These are phyloP conservation scores for Philopedon plagiatum DNA, from an alignment of 2,888 invertebrate species.

Conservation along the genomic window DNA sequence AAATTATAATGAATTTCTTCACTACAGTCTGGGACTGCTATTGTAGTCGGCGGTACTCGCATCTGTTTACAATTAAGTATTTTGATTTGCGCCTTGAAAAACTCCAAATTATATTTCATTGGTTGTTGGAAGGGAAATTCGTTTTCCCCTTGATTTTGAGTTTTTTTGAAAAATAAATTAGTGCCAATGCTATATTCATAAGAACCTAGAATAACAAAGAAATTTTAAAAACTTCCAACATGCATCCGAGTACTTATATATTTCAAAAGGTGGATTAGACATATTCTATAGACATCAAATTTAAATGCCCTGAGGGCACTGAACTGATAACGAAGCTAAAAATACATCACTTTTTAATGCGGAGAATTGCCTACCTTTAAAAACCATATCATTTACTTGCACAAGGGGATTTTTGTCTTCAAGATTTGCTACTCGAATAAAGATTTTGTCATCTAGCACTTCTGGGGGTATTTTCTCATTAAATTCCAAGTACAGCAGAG, in stretches of 20 bases:
- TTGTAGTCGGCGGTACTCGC: constrained; percentile 69
- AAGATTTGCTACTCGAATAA: constrained; percentile 63
- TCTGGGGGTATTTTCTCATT: constrained; percentile 61
- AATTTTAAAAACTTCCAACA: not conserved
- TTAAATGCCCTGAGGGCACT: too few species aligned
- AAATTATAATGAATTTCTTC: constrained; percentile 60
- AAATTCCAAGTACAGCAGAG: constrained; percentile 62
- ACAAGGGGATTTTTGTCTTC: constrained; percentile 61
- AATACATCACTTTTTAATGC: too few species aligned
- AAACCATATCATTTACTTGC: constrained; percentile 64
- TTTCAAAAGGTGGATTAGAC: not conserved
- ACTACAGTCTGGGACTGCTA: constrained; percentile 53
- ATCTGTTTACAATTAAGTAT: constrained; percentile 78
- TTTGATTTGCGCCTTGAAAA: constrained; percentile 74
- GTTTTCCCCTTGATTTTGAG: not conserved
- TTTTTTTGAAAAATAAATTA: constrained; percentile 80
- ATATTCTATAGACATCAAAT: too few species aligned
- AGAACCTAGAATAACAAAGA: constrained; percentile 72
- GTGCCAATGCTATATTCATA: constrained; percentile 81
- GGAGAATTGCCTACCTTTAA: constrained; percentile 62
- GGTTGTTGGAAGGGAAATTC: constrained; percentile 66
- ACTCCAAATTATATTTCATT: constrained; percentile 56
- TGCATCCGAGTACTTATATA: not conserved
- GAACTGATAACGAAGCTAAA: too few species aligned
- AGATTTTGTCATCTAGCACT: constrained; percentile 61